These are phyloP conservation scores for Paralvinella palmiformis DNA, from an alignment of 1,140 invertebrate genomes.

Conservation along the genomic window DNA sequence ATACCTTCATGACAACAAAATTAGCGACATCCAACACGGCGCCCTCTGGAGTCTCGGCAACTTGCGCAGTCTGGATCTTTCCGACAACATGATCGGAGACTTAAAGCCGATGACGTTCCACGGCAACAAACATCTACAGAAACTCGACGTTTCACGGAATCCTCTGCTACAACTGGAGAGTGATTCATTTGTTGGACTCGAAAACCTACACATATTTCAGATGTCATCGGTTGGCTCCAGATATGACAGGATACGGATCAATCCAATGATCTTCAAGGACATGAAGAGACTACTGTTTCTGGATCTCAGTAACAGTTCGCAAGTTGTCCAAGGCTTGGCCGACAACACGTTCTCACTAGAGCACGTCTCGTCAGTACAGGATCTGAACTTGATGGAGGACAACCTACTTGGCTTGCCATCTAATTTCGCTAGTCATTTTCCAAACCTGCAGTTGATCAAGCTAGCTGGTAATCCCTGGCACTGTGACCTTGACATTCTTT, in stretches of 20 bases:
- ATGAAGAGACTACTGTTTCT: constrained; percentile 58
- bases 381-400: constrained; percentile 64
- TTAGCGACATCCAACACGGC: constrained; percentile 26
- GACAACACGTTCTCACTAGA: constrained; percentile 60
- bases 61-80: constrained; percentile 13
- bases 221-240: constrained; percentile 45
- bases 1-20: constrained; percentile 49
- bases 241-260: background rate
- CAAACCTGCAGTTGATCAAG: constrained; percentile 55
- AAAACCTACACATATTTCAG: constrained; percentile 60
- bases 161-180: constrained; percentile 62
- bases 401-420: constrained; percentile 60
- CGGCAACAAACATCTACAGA: constrained; percentile 46
- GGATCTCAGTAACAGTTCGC: constrained; percentile 67
- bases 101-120: constrained; percentile 34
- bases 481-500: constrained; percentile 44
- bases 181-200: constrained; percentile 62
- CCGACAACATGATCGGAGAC: constrained; percentile 7
- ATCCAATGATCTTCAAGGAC: constrained; percentile 17
- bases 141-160: constrained; percentile 72
- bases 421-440: constrained; percentile 64
- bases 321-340: constrained; percentile 62
- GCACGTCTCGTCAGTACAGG: constrained; percentile 53
- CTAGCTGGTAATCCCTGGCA: constrained; percentile 51
- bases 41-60: constrained; percentile 7